A percentile compares a stretch with the other conserved stretches of the same genome.
phyloP scores from a whole-genome alignment of 1,140 invertebrate genomes.

The Samia ricini region DNA sequence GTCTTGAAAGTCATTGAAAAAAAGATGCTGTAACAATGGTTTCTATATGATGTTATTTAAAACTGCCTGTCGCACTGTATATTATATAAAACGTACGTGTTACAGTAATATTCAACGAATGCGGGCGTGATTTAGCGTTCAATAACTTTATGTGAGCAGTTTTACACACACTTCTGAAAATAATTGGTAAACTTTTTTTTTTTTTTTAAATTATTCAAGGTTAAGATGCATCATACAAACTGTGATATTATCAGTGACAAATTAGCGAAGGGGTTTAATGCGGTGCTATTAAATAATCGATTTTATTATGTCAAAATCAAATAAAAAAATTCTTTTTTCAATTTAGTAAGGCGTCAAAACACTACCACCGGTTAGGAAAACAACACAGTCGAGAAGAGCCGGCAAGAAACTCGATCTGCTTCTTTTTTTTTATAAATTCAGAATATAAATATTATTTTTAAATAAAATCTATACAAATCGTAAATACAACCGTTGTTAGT shows the following conservation, averaged over 20 bases:
- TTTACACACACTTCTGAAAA: not conserved
- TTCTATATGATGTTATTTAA: not conserved
- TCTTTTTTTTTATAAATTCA: too few species aligned
- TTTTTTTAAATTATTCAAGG: not conserved
- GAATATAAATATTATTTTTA: not conserved
- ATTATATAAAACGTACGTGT: not conserved
- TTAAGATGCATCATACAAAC: not conserved
- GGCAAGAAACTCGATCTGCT: too few species aligned
- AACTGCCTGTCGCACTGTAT: too few species aligned
- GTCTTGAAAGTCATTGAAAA: not conserved
- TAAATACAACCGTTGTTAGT: too few species aligned
- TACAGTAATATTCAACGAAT: constrained; percentile 3
- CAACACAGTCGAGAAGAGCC: too few species aligned
- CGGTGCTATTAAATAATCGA: constrained; percentile 7
- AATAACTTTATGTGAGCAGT: not conserved
- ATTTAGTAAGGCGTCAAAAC: not conserved
- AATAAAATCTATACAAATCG: too few species aligned
- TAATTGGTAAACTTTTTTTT: not conserved
- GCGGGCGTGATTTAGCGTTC: constrained; percentile 1
- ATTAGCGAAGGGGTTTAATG: not conserved
- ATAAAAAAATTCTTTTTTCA: not conserved
- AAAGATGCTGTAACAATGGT: not conserved
- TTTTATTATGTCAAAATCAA: not conserved
- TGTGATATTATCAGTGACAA: not conserved
- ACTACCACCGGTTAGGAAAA: too few species aligned